Conservation (phyloP, 1,140 invertebrate genomes). For the Lepeophtheirus salmonis region DNA sequence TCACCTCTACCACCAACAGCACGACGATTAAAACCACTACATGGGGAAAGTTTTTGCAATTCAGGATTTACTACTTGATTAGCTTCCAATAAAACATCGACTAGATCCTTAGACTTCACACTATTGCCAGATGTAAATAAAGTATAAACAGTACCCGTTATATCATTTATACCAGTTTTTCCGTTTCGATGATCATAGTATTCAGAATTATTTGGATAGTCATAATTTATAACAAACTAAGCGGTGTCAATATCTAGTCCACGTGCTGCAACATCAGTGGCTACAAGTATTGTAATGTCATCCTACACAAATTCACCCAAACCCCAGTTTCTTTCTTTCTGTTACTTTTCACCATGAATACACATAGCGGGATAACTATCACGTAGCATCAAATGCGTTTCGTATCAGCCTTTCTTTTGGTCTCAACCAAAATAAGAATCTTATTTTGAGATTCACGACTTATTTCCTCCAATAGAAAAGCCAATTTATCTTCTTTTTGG, state of each 20-base stretch:
- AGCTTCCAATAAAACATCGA: constrained; percentile 74
- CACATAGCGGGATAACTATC: constrained; percentile 81
- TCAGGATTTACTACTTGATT: constrained; percentile 72
- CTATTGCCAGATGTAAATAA: constrained; percentile 86
- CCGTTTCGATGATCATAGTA: constrained; percentile 99
- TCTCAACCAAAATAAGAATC: constrained; percentile 93
- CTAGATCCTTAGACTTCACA: constrained; percentile 72
- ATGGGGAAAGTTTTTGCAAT: constrained; percentile 38
- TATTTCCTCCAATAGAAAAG: constrained; percentile 68
- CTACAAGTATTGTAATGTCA: constrained; percentile 74
- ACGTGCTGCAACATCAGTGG: constrained; percentile 92
- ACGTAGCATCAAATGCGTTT: constrained; percentile 72
- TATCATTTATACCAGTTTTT: constrained; percentile 73
- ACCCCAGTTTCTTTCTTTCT: constrained; percentile 90
- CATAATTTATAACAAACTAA: constrained; percentile 97
- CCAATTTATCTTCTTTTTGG: constrained; percentile 66
- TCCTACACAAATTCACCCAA: constrained; percentile 47
- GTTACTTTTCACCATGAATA: constrained; percentile 95
- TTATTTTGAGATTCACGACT: constrained; percentile 78
- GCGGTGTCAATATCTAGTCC: constrained; percentile 98
- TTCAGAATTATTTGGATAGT: constrained; percentile 93
- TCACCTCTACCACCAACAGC: constrained; percentile 9
- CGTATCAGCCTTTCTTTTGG: constrained; percentile 87
- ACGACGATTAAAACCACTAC: constrained; percentile 20
- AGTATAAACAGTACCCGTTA: constrained; percentile 89